These are phyloP conservation scores for Mythimna ferrago DNA, from an alignment of 2,888 invertebrate species.

Conservation along the genomic window DNA sequence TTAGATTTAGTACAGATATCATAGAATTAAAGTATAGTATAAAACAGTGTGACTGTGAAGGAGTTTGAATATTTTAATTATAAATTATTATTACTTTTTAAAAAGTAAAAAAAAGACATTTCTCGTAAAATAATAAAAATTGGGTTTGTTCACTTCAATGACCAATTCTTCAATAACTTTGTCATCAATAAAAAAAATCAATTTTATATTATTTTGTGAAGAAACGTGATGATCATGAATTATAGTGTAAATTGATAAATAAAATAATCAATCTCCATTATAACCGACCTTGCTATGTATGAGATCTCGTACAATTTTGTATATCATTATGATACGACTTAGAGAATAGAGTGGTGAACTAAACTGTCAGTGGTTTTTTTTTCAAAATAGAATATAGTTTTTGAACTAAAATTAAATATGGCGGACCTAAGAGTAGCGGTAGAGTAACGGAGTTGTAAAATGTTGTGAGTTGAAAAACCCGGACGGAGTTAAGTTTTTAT, in stretches of 20 bases:
- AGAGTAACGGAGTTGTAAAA: constrained; percentile 31
- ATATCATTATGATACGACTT: constrained; percentile 45
- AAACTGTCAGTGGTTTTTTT: neutral
- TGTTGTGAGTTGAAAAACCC: constrained; percentile 21
- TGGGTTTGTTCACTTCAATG: constrained; percentile 27
- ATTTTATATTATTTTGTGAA: neutral
- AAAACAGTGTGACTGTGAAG: constrained; percentile 65
- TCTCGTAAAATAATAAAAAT: neutral
- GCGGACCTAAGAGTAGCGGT: constrained; percentile 25
- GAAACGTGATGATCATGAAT: neutral
- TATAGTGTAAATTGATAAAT: constrained; percentile 39
- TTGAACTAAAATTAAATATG: constrained; percentile 7
- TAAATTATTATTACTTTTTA: constrained; percentile 28
- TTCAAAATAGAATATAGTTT: constrained; percentile 20
- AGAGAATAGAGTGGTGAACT: constrained; percentile 23
- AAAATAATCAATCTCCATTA: constrained; percentile 34
- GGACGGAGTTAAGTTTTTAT: constrained; percentile 8
- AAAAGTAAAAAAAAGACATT: neutral
- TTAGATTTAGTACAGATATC: constrained; percentile 68
- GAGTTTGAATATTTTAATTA: constrained; percentile 47
- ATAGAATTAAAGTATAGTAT: constrained; percentile 61
- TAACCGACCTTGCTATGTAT: constrained; percentile 41
- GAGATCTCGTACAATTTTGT: constrained; percentile 59
- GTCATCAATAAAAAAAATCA: neutral
- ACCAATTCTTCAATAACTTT: constrained; percentile 1